These are phyloP conservation scores for Trachelus stipa DNA, from an alignment of 2,888 invertebrate species.

Conservation along the genomic window DNA sequence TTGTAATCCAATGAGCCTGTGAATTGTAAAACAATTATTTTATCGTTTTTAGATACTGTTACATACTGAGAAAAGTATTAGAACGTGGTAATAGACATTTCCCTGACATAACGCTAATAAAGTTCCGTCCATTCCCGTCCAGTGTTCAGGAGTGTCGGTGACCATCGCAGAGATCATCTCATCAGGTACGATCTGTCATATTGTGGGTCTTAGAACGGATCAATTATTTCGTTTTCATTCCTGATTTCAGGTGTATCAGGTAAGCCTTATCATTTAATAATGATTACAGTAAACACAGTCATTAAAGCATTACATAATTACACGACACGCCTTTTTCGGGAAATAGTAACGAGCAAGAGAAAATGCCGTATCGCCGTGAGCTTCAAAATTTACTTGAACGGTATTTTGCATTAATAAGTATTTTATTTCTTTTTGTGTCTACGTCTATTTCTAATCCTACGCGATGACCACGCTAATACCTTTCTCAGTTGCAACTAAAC, in stretches of 20 bases:
- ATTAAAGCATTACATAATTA: not conserved
- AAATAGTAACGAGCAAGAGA: not conserved
- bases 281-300: not conserved
- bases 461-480: not conserved
- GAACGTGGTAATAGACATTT: not conserved
- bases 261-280: not conserved
- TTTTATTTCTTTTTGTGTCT: conserved; percentile 2
- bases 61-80: not conserved
- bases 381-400: conserved; percentile 2
- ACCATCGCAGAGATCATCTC: not conserved
- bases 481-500: not conserved
- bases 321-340: not conserved
- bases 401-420: conserved; percentile 3
- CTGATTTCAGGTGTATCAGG: not conserved
- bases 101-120: not conserved
- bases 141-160: not conserved
- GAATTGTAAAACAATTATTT: not conserved
- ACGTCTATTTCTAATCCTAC: not conserved
- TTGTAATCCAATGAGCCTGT: not conserved
- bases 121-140: not conserved
- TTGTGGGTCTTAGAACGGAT: not conserved
- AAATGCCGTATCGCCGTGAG: conserved; percentile 4
- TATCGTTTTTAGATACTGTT: not conserved
- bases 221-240: not conserved
- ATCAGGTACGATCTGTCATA: not conserved